Evolutionary conservation across 2,113 vertebrate species (phyloP), one percentile per base, ranked within the genome.

Genomic region (Syngnathus scovelli): DNA sequence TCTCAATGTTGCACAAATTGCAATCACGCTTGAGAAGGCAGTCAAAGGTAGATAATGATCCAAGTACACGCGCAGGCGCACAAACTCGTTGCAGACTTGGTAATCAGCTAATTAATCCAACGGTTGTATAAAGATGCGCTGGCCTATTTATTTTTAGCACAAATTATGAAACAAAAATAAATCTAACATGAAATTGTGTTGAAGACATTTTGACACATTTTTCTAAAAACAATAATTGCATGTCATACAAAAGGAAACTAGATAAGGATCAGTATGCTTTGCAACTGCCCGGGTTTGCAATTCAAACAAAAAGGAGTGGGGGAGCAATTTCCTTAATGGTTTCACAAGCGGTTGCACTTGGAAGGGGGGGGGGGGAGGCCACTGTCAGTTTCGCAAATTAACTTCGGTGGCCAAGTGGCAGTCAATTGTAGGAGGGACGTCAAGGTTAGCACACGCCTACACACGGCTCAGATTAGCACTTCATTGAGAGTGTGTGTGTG

Each of bases 251-350:
- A 49, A 18, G 18, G 6, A 1, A 52, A 27, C 1, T 73, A 66
- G 44, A 67, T 61, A 48, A 66, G 64, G 9, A 80, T 65, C 36
- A 16, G 55, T 15, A 52, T 2, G 38, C 59, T 46, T 7, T 67
- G 68, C 63, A 64, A 56, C 16, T 69, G 54, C 63, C 74, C 73
- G 21, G 71, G 64, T 67, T 38, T 39, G 23, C 60, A 43, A 11
- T 16, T 36, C 12, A 62, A 48, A 68, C 19, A 21, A 10, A 52
- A 21, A 52, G 18, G 18, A 2, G 16, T 2, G 19, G 19, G 19
- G 72, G 75, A 75, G 70, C 72, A 71, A 79, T 88, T 75, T 79
- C 59, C 67, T 81, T 81, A 87, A 85, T 76, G 79, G 72, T 70
- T 82, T 69, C 48, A 68, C 74, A 61, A 61, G 48, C 81, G 75